Conservation (phyloP, 2,113 vertebrate genomes). For the Leucopsar rothschildi region DNA sequence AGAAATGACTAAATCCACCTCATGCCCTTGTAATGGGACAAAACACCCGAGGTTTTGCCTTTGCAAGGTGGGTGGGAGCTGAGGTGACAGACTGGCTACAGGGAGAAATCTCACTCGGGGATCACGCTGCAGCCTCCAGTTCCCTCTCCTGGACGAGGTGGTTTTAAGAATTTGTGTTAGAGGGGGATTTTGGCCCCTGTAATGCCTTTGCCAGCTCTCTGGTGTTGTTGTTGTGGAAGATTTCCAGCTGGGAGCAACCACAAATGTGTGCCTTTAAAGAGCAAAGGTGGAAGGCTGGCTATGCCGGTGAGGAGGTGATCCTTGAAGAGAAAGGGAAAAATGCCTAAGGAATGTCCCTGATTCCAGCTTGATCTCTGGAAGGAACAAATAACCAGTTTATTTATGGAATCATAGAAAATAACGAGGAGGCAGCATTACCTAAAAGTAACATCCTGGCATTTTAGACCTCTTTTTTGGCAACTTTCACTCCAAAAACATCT, state of each 20-base stretch:
- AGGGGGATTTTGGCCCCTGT: neutral
- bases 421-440: too few species aligned
- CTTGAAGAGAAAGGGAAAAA: neutral
- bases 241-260: neutral
- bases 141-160: too few species aligned
- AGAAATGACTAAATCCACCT: neutral
- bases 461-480: accelerated
- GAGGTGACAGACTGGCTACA: neutral
- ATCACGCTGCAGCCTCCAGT: neutral
- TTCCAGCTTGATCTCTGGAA: neutral
- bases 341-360: accelerated
- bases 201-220: neutral
- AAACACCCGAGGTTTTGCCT: neutral
- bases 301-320: neutral
- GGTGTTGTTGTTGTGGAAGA: neutral
- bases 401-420: neutral
- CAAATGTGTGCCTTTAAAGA: neutral
- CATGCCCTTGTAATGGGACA: neutral
- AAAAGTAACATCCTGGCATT: too few species aligned
- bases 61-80: neutral
- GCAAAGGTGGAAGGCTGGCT: neutral
- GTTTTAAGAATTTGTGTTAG: neutral
- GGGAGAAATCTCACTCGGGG: neutral
- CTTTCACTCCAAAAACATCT: accelerated
- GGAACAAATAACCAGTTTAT: neutral